phyloP scores from a whole-genome alignment of 23 tunicate species.

The Diplosoma virens region DNA sequence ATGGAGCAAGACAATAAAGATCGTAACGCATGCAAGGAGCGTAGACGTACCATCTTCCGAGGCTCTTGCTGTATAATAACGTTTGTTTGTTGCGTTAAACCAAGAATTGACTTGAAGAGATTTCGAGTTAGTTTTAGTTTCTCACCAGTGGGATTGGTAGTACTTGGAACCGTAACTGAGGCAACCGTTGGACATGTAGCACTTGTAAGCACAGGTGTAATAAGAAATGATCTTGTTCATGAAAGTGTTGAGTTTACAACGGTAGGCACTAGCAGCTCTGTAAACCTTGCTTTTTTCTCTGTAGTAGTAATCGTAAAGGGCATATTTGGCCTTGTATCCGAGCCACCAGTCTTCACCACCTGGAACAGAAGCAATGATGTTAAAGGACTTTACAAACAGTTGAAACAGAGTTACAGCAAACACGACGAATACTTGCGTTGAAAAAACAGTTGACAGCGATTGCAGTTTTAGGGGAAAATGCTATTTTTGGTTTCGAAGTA shows the following conservation, averaged over 20 bases:
- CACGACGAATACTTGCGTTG: too few relatives aligned
- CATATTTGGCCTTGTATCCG: not conserved
- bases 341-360: constrained; percentile 16
- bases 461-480: too few relatives aligned
- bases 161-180: not conserved
- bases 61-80: constrained; percentile 4
- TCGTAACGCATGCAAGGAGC: not conserved
- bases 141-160: constrained; percentile 22
- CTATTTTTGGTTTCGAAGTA: too few relatives aligned
- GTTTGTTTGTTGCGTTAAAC: not conserved
- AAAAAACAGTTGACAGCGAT: too few relatives aligned
- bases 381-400: too few relatives aligned
- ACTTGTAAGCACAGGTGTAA: constrained; percentile 22
- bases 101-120: not conserved
- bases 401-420: too few relatives aligned
- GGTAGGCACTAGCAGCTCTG: not conserved
- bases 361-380: too few relatives aligned
- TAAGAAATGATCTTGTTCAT: not conserved
- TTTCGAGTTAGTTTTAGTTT: not conserved
- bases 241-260: not conserved
- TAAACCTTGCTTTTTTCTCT: constrained; percentile 10
- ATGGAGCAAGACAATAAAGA: constrained; percentile 28
- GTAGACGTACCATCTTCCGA: constrained; percentile 42
- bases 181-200: constrained; percentile 18
- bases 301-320: not conserved